These are phyloP conservation scores for Orientallactaga sibirica DNA, from an alignment of 2,797 vertebrate genomes.

Conservation along the genomic window DNA sequence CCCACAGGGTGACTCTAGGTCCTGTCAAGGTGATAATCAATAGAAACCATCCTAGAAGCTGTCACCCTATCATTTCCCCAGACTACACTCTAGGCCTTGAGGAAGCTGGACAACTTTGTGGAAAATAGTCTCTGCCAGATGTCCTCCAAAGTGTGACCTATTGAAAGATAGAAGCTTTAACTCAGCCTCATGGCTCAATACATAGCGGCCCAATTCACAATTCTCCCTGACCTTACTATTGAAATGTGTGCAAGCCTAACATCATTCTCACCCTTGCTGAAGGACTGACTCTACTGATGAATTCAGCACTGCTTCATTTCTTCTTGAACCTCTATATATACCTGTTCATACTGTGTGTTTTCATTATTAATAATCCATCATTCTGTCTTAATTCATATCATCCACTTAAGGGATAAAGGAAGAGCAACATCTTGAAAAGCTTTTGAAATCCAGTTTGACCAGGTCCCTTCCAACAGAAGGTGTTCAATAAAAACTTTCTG, in stretches of 20 bases:
- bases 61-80: neutral
- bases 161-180: neutral
- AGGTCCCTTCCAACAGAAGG: constrained; percentile 3
- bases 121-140: neutral
- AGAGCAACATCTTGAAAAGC: neutral
- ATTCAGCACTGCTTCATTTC: neutral
- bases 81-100: neutral
- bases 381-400: neutral
- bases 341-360: neutral
- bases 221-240: neutral
- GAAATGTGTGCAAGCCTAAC: neutral
- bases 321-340: neutral
- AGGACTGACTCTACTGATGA: neutral
- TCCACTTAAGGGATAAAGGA: neutral
- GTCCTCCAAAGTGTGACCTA: neutral
- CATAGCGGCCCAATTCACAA: neutral
- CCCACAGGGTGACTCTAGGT: no score
- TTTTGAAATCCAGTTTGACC: neutral
- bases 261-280: neutral
- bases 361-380: neutral
- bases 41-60: neutral
- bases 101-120: neutral
- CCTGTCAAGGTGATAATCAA: no score
- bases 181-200: neutral
- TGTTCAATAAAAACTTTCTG: neutral